phyloP scores from a whole-genome alignment of 2,797 vertebrate species.

The Dromococcyx pavoninus region DNA sequence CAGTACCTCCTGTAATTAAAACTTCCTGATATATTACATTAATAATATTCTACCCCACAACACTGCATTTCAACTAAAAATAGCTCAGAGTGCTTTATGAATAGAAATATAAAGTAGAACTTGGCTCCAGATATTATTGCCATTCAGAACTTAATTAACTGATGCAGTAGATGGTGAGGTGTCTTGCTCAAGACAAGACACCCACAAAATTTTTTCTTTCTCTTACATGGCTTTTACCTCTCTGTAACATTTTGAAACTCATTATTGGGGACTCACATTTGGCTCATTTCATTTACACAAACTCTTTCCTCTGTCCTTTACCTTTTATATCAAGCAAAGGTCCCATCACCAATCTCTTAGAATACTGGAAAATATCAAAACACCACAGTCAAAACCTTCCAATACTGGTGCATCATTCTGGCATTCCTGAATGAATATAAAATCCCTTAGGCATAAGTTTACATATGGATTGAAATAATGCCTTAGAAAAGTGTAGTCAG shows the following conservation, averaged over 20 bases:
- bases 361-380: background rate
- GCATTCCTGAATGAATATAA: background rate
- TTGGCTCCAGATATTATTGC: background rate
- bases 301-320: background rate
- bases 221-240: background rate
- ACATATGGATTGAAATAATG: background rate
- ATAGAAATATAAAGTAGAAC: background rate
- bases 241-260: background rate
- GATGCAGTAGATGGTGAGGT: background rate
- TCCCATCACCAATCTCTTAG: background rate
- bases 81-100: background rate
- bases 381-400: background rate
- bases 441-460: background rate
- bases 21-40: background rate
- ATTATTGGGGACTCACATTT: background rate
- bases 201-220: background rate
- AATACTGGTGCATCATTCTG: background rate
- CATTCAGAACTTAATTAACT: background rate
- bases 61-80: background rate
- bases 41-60: background rate
- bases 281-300: background rate
- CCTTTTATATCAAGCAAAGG: background rate
- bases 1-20: background rate
- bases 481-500: background rate
- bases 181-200: background rate